Base-by-base conservation (phyloP, 2,888 invertebrate species). In the Drosophila dives region DNA sequence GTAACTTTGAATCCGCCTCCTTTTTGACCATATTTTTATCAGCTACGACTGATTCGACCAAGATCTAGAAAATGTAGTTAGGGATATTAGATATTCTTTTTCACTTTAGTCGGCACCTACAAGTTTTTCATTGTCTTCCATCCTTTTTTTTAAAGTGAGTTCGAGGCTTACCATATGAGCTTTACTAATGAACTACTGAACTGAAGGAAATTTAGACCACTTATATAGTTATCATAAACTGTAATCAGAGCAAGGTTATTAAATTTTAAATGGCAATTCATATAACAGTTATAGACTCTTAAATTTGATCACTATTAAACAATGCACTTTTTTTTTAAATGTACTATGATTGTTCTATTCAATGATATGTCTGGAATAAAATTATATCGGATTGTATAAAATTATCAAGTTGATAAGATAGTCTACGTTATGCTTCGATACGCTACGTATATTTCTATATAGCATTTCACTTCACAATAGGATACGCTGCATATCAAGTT, bases 11-110 rank as follows among this genome's bases (percentile, higher is more conserved):
- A 36, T 12, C 17, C 11, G 11, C 4, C 12, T 55, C 29, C 11
- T 49, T 67, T 32, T 36, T 56, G 5, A 12, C 5, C n/a, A 3
- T 20, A 38, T 12, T 15, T 15, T 2, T 29, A 6, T 33, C 1
- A 15, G 20, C 20, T 38, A 80, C 75, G 12, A 75, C 17, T n/a
- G 50, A 54, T 11, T 72, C 68, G 4, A 67, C 68, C 0, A 40
- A 23, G 10, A 79, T 76, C 80, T 80, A 15, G 15, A 34, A 12
- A 17, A 51, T 15, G 0, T 15, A 48, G 2, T 36, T n/a, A 6
- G 6, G 15, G 20, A 29, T 8, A 45, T 8, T 45, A 23, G 0
- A 15, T 23, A 54, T 8, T 64, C 45, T 7, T 66, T 64, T 62
- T 45, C 20, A 45, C 12, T 8, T 40, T 23, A 8, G 4, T 55